Base-by-base conservation (phyloP, 2,797 vertebrate genomes). In the Vireo griseus region DNA sequence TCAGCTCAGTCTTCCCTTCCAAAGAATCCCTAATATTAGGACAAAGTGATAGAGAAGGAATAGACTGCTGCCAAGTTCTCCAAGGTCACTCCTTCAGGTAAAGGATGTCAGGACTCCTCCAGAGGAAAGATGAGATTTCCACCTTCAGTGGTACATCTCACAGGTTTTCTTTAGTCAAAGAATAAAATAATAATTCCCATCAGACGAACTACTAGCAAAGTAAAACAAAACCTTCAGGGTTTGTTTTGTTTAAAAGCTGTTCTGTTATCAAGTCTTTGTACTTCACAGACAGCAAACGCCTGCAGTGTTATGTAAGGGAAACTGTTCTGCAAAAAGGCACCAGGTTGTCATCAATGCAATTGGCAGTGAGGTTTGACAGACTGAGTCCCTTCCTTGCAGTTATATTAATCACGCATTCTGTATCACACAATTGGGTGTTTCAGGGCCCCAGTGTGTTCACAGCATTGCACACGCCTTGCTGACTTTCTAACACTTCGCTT, bases 331-430 rank as follows among this genome's bases (percentile, higher is more conserved):
- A 84, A 55, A 62, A 80, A 94, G 62, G 59, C 88, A 86, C 62
- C 86, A 90, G 88, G 90, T 45, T 96, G 92, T n/a, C 90, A 86
- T 76, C 80, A 26, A 22, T 69, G 83, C 77, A 92, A 66, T 11
- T 95, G 92, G 90, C 93, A 95, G 58, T 0, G 33, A 54, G 85
- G 83, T 59, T 39, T 95, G 94, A 76, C 90, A 95, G 95, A 82
- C 86, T 84, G 76, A 73, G 35, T 61, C 58, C 90, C 90, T 84
- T 78, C 69, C 90, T 47, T 76, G 59, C 51, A 93, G 92, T 67
- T 69, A 55, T 2, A 76, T 67, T 86, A 59, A 76, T 88, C 93
- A 90, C 55, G 55, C 86, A 90, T 40, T 48, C 73, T 59, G 7
- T 28, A 92, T 78, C 94, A 88, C 42, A 16, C 90, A 88, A 62